Evolutionary conservation across 2,888 invertebrate genomes (phyloP).

Genomic region (Serrognathus titanus): DNA sequence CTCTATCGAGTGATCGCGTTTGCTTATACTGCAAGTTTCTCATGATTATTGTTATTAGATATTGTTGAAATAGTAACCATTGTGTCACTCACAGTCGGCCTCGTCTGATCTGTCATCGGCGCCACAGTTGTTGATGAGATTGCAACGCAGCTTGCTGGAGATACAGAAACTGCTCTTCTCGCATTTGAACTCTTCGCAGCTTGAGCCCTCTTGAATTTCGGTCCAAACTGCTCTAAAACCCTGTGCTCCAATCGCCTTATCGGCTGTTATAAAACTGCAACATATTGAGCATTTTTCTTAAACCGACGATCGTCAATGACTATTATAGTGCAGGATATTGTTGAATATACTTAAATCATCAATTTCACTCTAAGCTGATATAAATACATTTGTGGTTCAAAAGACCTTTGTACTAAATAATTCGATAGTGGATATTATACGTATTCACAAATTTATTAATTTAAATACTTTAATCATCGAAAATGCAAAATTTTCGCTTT

Average conservation of each 20-base stretch:
- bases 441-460: too few relatives aligned
- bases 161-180: constrained; percentile 73
- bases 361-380: too few relatives aligned
- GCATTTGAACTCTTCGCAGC: constrained; percentile 71
- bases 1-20: constrained; percentile 3
- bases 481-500: too few relatives aligned
- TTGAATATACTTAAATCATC: too few relatives aligned
- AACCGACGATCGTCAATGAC: too few relatives aligned
- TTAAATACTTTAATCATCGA: too few relatives aligned
- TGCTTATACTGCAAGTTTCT: constrained; percentile 27
- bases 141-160: constrained; percentile 71
- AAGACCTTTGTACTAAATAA: too few relatives aligned
- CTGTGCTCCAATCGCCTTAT: constrained; percentile 89
- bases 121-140: constrained; percentile 82
- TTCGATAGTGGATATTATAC: too few relatives aligned
- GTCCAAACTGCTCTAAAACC: constrained; percentile 96
- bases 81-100: constrained; percentile 70
- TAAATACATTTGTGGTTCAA: too few relatives aligned
- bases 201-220: constrained; percentile 70
- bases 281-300: not conserved
- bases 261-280: constrained; percentile 87
- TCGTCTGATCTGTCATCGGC: constrained; percentile 71
- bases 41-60: constrained; percentile 16
- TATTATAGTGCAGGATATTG: too few relatives aligned
- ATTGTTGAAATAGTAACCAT: constrained; percentile 34